Evolutionary conservation across 2,113 vertebrate species (phyloP).

Genomic region (Piprites chloris): DNA sequence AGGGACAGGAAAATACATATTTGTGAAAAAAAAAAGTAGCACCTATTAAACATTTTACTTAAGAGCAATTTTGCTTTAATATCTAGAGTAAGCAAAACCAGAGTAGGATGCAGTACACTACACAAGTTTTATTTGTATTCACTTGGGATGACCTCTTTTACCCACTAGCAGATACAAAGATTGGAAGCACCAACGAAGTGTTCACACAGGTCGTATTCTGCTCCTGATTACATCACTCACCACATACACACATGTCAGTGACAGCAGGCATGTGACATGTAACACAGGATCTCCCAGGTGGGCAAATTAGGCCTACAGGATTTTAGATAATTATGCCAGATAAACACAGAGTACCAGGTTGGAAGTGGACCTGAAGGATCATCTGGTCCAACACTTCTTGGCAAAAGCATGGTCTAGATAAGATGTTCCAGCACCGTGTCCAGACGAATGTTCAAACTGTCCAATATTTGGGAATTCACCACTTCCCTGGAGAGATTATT

Average conservation of each 20-base stretch:
- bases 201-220: neutral
- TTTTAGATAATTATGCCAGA: neutral
- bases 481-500: neutral
- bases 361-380: neutral
- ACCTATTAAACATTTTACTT: neutral
- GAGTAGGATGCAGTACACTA: neutral
- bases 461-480: neutral
- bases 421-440: too few species aligned
- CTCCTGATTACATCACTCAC: neutral
- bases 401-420: neutral
- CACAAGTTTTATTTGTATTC: neutral
- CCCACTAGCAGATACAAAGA: neutral
- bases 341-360: neutral
- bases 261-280: neutral
- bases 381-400: neutral
- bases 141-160: neutral
- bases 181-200: neutral
- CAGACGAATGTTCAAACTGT: neutral
- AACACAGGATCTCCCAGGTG: accelerated
- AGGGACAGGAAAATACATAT: neutral
- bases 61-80: neutral
- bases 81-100: neutral
- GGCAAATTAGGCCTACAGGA: neutral
- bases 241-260: neutral
- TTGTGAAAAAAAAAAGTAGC: neutral